Base-by-base conservation (phyloP, 2,113 vertebrate genomes). In the Catharus fuscescens region DNA sequence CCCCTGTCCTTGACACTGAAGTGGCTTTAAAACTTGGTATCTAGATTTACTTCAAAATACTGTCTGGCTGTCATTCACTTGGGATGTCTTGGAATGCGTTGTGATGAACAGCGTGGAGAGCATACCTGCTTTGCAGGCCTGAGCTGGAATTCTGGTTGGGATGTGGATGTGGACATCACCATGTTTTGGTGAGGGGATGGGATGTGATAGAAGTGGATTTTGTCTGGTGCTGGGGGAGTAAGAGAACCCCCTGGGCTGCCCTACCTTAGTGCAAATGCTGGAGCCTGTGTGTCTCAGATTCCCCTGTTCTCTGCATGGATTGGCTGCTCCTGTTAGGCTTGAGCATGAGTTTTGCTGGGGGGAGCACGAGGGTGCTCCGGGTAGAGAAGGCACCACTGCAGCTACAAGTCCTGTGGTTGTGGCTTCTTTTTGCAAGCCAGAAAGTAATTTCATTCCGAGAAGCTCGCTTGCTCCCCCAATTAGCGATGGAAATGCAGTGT, bases 381-480 rank as follows among this genome's bases (percentile, higher is more conserved):
- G 5, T 65, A 31, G 62, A 72, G 64, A 52, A 90, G 9, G 15
- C 14, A 34, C 38, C 1, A 0, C 28, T 52, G 23, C 32, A 74
- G 42, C 64, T 54, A 32, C 44, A 71, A 42, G 71, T 76, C 57
- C 44, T 40, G 17, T 36, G n/a, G 12, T 42, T 48, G 13, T 62
- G 9, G 5, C 3, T 12, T 44, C 62, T 25, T 45, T 31, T 10
- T 3, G 48, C n/a, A 82, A 81, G 53, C 40, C 26, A 62, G 57
- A 71, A 66, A 56, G 48, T 73, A 64, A 67, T 76, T 87, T 80
- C 3, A 12, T 86, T 72, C 82, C 0, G 0, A 80, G 80, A 70
- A 78, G 48, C 64, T 83, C 0, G 0, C 59, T 88, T 0, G 0
- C n/a, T 88, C 34, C 34, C 44, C 29, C 56, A 64, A 0, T 88